Conservation (phyloP, 1,140 invertebrate species). For the Sycobia sp. region DNA sequence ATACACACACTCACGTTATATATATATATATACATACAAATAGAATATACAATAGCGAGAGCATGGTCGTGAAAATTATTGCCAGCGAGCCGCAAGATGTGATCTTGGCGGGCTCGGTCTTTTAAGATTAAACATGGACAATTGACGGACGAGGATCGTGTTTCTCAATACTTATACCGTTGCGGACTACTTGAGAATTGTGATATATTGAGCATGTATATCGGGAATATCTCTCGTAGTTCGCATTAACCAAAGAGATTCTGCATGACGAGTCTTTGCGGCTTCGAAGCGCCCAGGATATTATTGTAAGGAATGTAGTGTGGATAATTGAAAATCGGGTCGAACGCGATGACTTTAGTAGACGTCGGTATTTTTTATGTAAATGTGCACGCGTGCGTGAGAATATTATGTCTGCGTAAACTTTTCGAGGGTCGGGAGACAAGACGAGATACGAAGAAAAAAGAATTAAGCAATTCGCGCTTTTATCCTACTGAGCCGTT, state of each 20-base stretch:
- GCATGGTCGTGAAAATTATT: too few species aligned
- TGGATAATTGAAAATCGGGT: not conserved
- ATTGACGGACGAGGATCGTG: too few species aligned
- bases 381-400: not conserved
- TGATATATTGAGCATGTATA: not conserved
- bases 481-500: conserved; percentile 30
- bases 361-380: conserved; percentile 17
- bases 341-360: conserved; percentile 7
- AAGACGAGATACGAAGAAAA: conserved; percentile 1
- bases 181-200: not conserved
- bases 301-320: not conserved
- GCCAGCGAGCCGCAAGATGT: too few species aligned
- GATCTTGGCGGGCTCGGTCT: too few species aligned
- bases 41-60: too few species aligned
- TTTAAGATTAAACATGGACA: too few species aligned
- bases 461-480: conserved; percentile 26
- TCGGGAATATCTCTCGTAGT: not conserved
- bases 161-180: not conserved
- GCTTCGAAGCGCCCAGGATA: not conserved
- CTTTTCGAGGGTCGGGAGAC: not conserved
- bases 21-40: too few species aligned
- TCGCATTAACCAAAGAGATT: conserved; percentile 35
- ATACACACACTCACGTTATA: too few species aligned
- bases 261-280: conserved; percentile 27
- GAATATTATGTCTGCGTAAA: too few species aligned